Base-by-base conservation (phyloP, 92 coral and sea anemone genomes). In the Hydrozoanthus gracilis region DNA sequence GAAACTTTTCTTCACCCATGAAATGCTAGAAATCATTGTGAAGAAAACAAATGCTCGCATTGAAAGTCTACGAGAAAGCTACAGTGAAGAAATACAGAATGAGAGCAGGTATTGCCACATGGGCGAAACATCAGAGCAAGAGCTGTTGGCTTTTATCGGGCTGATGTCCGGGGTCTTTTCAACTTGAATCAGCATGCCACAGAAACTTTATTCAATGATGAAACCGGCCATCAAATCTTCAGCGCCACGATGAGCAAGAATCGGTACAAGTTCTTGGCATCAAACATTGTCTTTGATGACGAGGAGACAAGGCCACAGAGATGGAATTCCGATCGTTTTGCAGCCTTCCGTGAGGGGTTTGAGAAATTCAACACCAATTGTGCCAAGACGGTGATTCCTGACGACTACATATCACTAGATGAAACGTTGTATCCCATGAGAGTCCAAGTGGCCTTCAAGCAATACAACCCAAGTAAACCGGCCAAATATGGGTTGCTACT, bases 401-500 rank as follows among this genome's bases (percentile, higher is more conserved):
- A 72, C 17, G 77, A 72, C 16, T 72, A 44, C 51, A 4, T 44
- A 44, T 87, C 76, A 20, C 58, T 79, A 7, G 76, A 87, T 51
- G 85, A 86, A 65, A 86, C 89, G 5, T 72, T 86, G 3, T 87
- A 88, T 27, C 39, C 39, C 39, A 27, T 12, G 90, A 78, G 86
- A 72, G 71, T 10, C 49, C 89, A 86, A 39, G 73, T 87, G 5
- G 17, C 72, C 39, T 27, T 27, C 39, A 27, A 27, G 2, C 39
- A 27, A 27, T n/a, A n/a, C n/a, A n/a, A n/a, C n/a, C 27, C 83
- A 82, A 88, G 76, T 83, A 88, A 47, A 52, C 91, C 87, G 8
- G 91, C 80, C 44, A 88, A 82, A n/a, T 88, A 82, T 45, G 83
- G 87, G 18, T 51, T 88, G 49, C 87, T 82, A 4, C 68, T 88